phyloP scores from a whole-genome alignment of 2,113 vertebrate genomes.

The Arizona elegans region DNA sequence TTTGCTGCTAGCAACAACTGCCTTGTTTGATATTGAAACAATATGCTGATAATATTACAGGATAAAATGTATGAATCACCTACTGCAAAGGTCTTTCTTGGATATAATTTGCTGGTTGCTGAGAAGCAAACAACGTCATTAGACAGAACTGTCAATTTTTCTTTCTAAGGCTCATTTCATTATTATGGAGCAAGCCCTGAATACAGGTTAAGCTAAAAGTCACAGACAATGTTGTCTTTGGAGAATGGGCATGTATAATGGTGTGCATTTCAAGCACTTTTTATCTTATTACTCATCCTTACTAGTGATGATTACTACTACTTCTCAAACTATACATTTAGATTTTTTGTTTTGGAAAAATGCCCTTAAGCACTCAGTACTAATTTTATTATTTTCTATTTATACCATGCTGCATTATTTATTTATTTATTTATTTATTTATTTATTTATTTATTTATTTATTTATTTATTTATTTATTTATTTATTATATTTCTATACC shows the following conservation, averaged over 20 bases:
- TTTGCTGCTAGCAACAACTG: slow-evolving; percentile 36
- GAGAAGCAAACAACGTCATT: neutral
- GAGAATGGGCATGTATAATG: too few species aligned
- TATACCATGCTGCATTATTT: neutral
- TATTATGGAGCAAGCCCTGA: neutral
- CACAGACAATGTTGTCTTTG: neutral
- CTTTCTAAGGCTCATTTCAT: neutral
- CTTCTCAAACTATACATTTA: neutral
- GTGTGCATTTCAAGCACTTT: neutral
- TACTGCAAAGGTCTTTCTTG: neutral
- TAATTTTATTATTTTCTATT: neutral
- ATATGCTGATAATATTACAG: neutral
- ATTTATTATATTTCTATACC: too few species aligned
- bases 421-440: too few species aligned
- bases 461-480: too few species aligned
- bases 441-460: too few species aligned
- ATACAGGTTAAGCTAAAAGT: neutral
- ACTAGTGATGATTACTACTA: neutral
- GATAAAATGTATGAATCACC: neutral
- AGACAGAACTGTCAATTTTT: neutral
- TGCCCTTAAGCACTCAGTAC: neutral
- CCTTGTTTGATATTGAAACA: neutral
- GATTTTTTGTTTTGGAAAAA: neutral
- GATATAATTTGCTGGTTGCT: neutral
- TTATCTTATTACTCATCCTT: neutral